A percentile compares a stretch with the other conserved stretches of the same genome.
phyloP scores from a whole-genome alignment of 2,113 vertebrate genomes.

The Oreochromis niloticus region DNA sequence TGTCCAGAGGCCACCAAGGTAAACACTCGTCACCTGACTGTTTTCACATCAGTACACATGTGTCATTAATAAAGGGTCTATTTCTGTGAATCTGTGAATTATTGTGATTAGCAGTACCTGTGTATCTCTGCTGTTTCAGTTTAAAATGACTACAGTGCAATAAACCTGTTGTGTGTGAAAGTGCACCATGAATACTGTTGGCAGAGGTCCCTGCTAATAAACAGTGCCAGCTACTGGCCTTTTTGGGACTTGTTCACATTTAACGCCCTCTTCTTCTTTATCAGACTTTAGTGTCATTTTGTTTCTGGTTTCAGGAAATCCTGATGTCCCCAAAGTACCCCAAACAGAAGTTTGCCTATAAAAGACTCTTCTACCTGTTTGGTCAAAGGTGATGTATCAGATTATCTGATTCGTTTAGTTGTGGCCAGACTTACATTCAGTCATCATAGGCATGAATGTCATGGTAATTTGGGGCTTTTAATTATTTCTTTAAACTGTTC shows the following conservation, averaged over 20 bases:
- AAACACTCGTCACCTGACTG: fast-evolving
- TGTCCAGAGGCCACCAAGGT: conserved; percentile 71
- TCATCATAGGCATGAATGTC: too few relatives aligned
- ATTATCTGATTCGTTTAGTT: neutral
- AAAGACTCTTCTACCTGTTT: conserved; percentile 58
- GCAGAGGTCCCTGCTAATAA: neutral
- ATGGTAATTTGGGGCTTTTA: too few relatives aligned
- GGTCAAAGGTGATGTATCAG: conserved; percentile 41
- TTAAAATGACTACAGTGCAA: neutral
- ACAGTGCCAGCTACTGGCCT: neutral
- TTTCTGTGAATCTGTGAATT: neutral
- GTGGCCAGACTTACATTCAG: too few relatives aligned
- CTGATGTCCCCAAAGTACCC: conserved; percentile 72
- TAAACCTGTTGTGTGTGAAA: neutral
- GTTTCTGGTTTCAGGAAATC: conserved; percentile 51
- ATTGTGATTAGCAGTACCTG: neutral
- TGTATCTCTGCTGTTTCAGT: neutral
- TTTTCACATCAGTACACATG: neutral
- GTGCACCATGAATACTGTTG: neutral
- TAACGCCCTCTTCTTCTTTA: fast-evolving
- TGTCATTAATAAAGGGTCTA: neutral
- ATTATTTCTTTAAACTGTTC: too few relatives aligned
- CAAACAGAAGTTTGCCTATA: conserved; percentile 45
- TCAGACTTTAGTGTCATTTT: fast-evolving
- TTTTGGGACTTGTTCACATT: neutral